Evolutionary conservation across 2,797 vertebrate genomes (phyloP).

Genomic region (Spheniscus humboldti): DNA sequence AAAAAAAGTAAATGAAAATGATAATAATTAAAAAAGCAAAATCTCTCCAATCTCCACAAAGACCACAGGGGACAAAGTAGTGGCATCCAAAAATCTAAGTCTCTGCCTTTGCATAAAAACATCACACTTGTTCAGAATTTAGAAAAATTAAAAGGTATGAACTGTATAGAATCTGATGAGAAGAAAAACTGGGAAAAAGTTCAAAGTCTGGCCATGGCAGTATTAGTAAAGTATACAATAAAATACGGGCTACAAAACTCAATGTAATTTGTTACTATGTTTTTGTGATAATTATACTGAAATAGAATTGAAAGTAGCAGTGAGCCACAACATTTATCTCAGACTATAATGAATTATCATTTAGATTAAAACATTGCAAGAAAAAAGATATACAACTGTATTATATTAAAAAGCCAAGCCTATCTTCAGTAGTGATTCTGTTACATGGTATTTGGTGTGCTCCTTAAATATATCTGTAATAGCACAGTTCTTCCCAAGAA

Average conservation of each 20-base stretch:
- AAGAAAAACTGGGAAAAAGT: background rate
- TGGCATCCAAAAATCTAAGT: background rate
- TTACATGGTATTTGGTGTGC: background rate
- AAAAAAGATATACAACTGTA: background rate
- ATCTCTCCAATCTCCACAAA: background rate
- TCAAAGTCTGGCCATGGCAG: background rate
- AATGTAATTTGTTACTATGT: background rate
- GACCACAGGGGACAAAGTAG: background rate
- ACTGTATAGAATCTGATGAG: background rate
- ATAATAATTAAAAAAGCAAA: background rate
- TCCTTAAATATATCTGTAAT: background rate
- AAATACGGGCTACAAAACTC: background rate
- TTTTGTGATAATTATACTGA: background rate
- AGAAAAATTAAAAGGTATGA: background rate
- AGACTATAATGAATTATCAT: background rate
- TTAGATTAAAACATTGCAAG: background rate
- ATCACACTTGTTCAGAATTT: background rate
- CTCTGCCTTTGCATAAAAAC: background rate
- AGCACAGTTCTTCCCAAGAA: background rate
- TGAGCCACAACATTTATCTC: background rate
- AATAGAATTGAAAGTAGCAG: background rate
- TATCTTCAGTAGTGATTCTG: background rate
- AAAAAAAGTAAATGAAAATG: background rate
- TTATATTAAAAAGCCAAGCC: background rate
- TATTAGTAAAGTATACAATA: background rate